Evolutionary conservation across 2,113 vertebrate genomes (phyloP).

Genomic region (Oncorhynchus clarkii): DNA sequence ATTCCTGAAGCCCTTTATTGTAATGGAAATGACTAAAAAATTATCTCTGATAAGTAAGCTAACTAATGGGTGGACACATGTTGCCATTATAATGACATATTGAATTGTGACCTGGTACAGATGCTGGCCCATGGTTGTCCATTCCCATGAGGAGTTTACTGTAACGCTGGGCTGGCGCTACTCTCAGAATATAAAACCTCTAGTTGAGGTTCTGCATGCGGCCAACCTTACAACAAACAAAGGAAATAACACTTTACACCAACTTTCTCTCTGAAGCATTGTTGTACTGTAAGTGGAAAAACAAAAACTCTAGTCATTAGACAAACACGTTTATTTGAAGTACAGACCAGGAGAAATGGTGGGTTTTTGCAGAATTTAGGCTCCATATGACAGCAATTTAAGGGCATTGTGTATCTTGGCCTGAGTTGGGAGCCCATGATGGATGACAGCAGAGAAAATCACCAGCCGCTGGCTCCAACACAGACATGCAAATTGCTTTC

Average conservation of each 20-base stretch:
- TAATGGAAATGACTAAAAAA: no score
- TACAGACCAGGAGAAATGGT: slow-evolving; percentile 76
- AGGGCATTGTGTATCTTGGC: slow-evolving; percentile 93
- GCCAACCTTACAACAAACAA: slow-evolving; percentile 77
- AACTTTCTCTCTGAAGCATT: slow-evolving; percentile 66
- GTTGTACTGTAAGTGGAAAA: slow-evolving; percentile 66
- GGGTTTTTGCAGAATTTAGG: slow-evolving; percentile 74
- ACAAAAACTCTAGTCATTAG: slow-evolving; percentile 83
- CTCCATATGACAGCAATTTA: slow-evolving; percentile 95
- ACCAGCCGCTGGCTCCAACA: slow-evolving; percentile 78
- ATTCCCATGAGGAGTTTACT: slow-evolving; percentile 34
- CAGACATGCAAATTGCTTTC: slow-evolving; percentile 88
- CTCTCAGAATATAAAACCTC: slow-evolving; percentile 41
- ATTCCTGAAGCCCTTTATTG: no score
- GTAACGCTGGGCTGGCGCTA: slow-evolving; percentile 20
- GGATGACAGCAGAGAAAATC: slow-evolving; percentile 90
- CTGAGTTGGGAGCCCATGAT: slow-evolving; percentile 80
- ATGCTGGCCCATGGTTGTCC: slow-evolving; percentile 37
- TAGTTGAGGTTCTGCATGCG: slow-evolving; percentile 52
- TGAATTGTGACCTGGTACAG: no score
- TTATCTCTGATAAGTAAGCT: background rate
- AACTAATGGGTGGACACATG: no score
- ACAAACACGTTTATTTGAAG: slow-evolving; percentile 87
- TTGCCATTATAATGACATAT: no score
- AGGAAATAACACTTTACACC: slow-evolving; percentile 78